These are phyloP conservation scores for Todiramphus saurophagus DNA, from an alignment of 2,113 vertebrate species.

Conservation along the genomic window DNA sequence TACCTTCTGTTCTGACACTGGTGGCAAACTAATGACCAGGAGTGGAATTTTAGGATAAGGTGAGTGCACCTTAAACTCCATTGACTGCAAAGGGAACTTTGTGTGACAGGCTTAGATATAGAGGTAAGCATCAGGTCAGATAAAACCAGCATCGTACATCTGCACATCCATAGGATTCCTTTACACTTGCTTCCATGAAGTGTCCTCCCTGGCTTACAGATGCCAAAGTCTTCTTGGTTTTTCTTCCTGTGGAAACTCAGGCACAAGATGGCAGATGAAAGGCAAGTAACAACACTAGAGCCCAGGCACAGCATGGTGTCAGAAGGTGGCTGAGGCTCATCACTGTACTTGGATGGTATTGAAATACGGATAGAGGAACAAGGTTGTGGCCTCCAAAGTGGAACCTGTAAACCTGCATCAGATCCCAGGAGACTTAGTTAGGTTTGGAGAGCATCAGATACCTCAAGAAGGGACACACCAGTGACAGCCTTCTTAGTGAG, in stretches of 20 bases:
- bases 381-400: not conserved
- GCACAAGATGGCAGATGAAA: not conserved
- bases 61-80: not conserved
- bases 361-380: not conserved
- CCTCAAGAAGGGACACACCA: not conserved
- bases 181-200: not conserved
- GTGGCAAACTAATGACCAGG: not conserved
- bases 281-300: not conserved
- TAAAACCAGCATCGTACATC: accelerated
- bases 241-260: not conserved
- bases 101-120: not conserved
- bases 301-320: not conserved
- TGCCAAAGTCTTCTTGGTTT: not conserved
- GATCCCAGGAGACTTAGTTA: not conserved
- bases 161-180: not conserved
- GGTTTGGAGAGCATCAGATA: not conserved
- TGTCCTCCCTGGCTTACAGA: not conserved
- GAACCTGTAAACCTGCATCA: not conserved
- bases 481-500: not conserved
- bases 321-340: not conserved
- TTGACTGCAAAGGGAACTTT: not conserved
- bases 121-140: not conserved
- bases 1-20: not conserved
- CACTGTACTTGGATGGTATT: not conserved
- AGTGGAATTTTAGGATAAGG: not conserved